These are phyloP conservation scores for Homalodisca vitripennis DNA, from an alignment of 1,140 invertebrate genomes.

Conservation along the genomic window DNA sequence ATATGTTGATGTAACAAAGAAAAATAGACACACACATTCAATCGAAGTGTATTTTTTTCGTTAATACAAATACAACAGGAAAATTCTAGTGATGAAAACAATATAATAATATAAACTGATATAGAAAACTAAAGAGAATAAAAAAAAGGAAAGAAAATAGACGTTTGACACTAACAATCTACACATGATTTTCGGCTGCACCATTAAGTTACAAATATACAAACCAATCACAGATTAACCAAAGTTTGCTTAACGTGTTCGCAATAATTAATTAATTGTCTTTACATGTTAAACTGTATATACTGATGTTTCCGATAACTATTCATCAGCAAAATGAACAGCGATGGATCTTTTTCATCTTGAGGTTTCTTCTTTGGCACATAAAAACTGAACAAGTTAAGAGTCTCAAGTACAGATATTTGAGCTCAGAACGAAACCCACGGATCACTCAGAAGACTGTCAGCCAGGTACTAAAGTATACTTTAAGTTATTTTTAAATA, in stretches of 20 bases:
- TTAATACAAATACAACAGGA: conserved; percentile 26
- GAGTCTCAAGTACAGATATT: conserved; percentile 5
- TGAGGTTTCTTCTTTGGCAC: conserved; percentile 21
- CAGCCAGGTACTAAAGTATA: not conserved
- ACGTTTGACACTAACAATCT: not conserved
- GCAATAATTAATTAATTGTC: conserved; percentile 2
- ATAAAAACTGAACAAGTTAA: not conserved
- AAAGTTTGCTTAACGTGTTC: not conserved
- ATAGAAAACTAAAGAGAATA: not conserved
- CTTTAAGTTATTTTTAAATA: not conserved
- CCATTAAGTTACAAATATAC: conserved; percentile 24
- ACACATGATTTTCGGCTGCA: conserved; percentile 11
- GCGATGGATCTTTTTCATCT: not conserved
- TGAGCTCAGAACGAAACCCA: conserved; percentile 18
- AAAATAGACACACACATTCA: not conserved
- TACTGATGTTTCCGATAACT: not conserved
- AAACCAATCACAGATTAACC: conserved; percentile 22
- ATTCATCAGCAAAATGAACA: not conserved
- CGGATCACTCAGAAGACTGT: not conserved
- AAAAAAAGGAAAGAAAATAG: not conserved
- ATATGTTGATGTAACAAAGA: no score
- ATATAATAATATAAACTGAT: conserved; percentile 23
- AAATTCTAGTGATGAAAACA: conserved; percentile 20
- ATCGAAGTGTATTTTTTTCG: conserved; percentile 7
- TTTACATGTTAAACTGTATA: not conserved